Percentiles rank a stretch among this genome's conserved stretches.
Conservation (phyloP, 1,140 invertebrate genomes). For the Lordiphosa stackelbergi region DNA sequence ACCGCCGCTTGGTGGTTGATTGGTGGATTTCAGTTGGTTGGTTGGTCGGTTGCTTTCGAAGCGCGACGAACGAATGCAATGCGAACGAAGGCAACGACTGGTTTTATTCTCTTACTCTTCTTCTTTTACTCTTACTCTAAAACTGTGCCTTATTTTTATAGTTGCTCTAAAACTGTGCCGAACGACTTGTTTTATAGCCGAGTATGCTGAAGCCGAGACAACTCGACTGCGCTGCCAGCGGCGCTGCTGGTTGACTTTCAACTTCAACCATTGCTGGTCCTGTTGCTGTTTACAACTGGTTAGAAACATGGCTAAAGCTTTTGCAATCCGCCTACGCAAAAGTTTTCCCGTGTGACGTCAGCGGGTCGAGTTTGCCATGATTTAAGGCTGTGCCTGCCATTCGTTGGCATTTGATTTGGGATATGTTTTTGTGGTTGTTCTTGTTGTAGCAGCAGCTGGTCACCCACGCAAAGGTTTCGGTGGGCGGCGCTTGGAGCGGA, state of each 20-base stretch:
- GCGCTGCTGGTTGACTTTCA: constrained; percentile 22
- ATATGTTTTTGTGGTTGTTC: constrained; percentile 20
- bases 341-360: constrained; percentile 46
- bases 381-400: constrained; percentile 61
- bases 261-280: constrained; percentile 47
- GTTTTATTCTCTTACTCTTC: too few species aligned
- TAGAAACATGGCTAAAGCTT: constrained; percentile 35
- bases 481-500: constrained; percentile 49
- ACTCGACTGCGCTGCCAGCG: constrained; percentile 8
- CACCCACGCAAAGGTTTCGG: constrained; percentile 51
- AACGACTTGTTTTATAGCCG: constrained; percentile 61
- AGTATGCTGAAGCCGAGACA: constrained; percentile 2
- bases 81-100: constrained; percentile 27
- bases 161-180: too few species aligned
- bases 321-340: constrained; percentile 33
- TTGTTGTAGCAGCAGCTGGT: constrained; percentile 23
- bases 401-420: constrained; percentile 52
- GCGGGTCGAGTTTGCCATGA: constrained; percentile 43
- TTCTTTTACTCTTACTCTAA: too few species aligned
- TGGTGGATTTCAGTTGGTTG: constrained; percentile 19
- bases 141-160: too few species aligned
- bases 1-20: constrained; percentile 12
- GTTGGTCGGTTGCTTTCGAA: constrained; percentile 52
- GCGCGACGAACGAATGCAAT: constrained; percentile 65
- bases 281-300: constrained; percentile 51